Percentiles rank a stretch among this genome's conserved stretches.
phyloP scores from a whole-genome alignment of 2,888 invertebrate species.

The Morpho deidamia region DNA sequence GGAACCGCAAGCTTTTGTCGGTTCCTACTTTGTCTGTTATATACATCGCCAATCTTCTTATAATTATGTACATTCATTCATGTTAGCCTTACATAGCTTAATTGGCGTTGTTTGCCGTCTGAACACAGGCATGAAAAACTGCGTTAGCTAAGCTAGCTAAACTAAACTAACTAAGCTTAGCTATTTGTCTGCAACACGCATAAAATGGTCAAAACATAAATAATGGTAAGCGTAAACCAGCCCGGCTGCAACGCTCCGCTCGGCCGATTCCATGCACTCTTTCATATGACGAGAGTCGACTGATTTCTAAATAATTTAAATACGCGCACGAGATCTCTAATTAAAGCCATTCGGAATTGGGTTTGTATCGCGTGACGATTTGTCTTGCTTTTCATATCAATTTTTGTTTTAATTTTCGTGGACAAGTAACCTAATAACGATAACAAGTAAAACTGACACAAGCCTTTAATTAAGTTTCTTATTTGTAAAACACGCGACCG shows the following conservation, averaged over 20 bases:
- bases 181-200: too few species aligned
- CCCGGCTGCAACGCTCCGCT: constrained; percentile 44
- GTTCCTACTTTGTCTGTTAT: too few species aligned
- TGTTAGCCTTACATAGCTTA: too few species aligned
- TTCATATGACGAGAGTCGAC: constrained; percentile 56
- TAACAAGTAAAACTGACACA: not conserved
- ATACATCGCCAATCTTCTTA: too few species aligned
- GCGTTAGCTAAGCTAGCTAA: too few species aligned
- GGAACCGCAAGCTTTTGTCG: too few species aligned
- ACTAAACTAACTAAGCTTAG: too few species aligned
- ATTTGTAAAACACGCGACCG: too few species aligned
- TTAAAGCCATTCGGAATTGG: constrained; percentile 59
- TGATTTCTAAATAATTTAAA: constrained; percentile 77
- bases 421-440: constrained; percentile 20
- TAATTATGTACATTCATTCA: too few species aligned
- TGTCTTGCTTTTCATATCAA: constrained; percentile 27
- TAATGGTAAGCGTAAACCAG: not conserved
- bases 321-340: constrained; percentile 62
- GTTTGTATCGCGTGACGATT: constrained; percentile 51
- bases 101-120: too few species aligned
- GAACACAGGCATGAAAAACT: too few species aligned
- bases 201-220: constrained; percentile 10
- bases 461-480: too few species aligned
- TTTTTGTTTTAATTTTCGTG: constrained; percentile 17
- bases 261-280: constrained; percentile 70